Base-by-base conservation (phyloP, 2,113 vertebrate species). In the Mesitornis unicolor region DNA sequence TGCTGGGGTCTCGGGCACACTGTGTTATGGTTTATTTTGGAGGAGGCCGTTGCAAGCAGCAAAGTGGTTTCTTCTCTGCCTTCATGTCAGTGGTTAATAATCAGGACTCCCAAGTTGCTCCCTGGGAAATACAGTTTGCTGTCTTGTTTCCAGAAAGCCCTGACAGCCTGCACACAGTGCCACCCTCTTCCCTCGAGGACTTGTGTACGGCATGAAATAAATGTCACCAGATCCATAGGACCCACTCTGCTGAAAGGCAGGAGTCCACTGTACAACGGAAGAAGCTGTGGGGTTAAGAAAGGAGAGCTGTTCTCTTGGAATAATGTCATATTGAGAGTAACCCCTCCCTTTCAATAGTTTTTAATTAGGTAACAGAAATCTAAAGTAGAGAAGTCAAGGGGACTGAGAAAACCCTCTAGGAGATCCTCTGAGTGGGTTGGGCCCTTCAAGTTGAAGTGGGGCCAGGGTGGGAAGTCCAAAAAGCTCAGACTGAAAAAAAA, bases 231-330 rank as follows among this genome's bases (percentile, higher is more conserved):
- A 57, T 36, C 74, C 48, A 5, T 24, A 84, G 84, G 36, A 24
- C 45, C 40, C 17, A 7, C 25, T 56, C 69, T 64, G 76, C 21
- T 31, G 48, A 56, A 42, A 56, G 56, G 18, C 38, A 85, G 5
- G 8, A 5, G 12, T n/a, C 25, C 53, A 1, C 29, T 68, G 40
- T 36, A 20, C 1, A 1, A 19, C 1, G 50, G 63, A 77, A 53
- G n/a, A 10, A 77, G 13, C 33, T 15, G 8, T 38, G 43, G 17
- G 36, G 13, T 86, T 83, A 85, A 70, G 48, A 64, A 91, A 82
- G 21, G 10, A 80, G 50, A 83, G 7, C 10, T 73, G 1, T 38
- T 78, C 76, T 81, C 35, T 38, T 16, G 64, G 5, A 80, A 76
- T 53, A 68, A 76, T 48, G 36, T 69, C 6, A 5, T 36, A 48